Conservation (phyloP, 1,140 invertebrate species). For the Maniola jurtina region DNA sequence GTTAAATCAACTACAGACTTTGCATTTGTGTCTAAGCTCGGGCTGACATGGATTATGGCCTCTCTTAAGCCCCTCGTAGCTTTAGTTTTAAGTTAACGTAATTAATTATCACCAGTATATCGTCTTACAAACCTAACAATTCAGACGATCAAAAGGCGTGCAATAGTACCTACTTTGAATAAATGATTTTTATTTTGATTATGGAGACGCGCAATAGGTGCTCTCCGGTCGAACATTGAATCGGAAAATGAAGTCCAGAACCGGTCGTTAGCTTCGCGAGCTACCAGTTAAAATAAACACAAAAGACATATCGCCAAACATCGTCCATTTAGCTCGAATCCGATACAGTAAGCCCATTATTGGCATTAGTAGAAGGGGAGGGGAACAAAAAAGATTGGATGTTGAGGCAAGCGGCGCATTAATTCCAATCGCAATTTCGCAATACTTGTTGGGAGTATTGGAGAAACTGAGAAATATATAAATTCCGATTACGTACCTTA, state of each 20-base stretch:
- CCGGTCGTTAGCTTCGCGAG: conserved; percentile 16
- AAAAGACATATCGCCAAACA: conserved; percentile 39
- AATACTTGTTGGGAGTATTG: conserved; percentile 2
- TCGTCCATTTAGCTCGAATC: conserved; percentile 41
- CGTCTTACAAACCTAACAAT: no score
- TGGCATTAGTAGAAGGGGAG: conserved; percentile 51
- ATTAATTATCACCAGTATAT: no score
- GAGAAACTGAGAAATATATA: background rate
- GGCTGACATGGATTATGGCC: no score
- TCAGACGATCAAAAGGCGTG: no score
- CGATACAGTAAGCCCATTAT: conserved; percentile 56
- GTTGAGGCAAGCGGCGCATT: conserved; percentile 58
- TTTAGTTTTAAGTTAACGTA: no score
- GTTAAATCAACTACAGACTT: no score
- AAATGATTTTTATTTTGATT: no score
- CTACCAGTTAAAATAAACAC: conserved; percentile 31
- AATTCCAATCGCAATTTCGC: conserved; percentile 54
- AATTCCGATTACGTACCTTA: background rate
- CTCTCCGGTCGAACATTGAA: conserved; percentile 4
- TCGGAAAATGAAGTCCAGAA: conserved; percentile 12
- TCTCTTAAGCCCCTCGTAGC: no score
- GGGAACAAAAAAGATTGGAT: conserved; percentile 50
- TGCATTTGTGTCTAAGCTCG: no score
- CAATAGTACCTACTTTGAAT: no score
- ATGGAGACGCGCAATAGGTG: no score